Base-by-base conservation (phyloP, 2,797 vertebrate genomes). In the Gambusia yucatana region DNA sequence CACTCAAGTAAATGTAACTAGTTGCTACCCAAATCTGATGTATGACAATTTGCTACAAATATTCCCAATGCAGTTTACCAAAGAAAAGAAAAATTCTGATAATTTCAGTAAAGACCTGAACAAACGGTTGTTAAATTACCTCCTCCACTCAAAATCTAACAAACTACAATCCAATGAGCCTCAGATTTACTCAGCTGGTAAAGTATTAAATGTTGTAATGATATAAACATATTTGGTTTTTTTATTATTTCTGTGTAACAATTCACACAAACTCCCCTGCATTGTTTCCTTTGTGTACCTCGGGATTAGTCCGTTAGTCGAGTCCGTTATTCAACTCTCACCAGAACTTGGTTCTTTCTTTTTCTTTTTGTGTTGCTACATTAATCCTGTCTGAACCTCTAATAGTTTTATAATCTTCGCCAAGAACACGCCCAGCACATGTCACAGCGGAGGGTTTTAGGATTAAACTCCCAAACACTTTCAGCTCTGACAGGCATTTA, bases 331-430 rank as follows among this genome's bases (percentile, higher is more conserved):
- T n/a, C 11, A 65, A 69, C 39, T 69, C 39, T 69, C 41, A 69
- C 22, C 65, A 69, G 65, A 69, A 25, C 25, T 25, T 2, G 16
- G 33, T 39, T 20, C 17, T 14, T 28, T 20, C 17, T 30, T 5
- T 59, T 65, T 39, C 17, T 25, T 67, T 63, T n/a, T 44, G 65
- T 41, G 20, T 44, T 44, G 65, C 39, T 14, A 14, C 39, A 69
- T 22, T 44, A 44, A 69, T 22, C 65, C 65, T 69, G 65, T 69
- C 41, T 69, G 65, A 69, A 69, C 65, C 65, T 44, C 41, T 69
- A 69, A 69, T 44, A 69, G 65, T 69, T 69, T 69, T 13, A 69
- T 69, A n/a, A 69, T 69, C 65, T 69, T 44, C n/a, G 20, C 65
- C 39, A 43, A 67, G 41, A n/a, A 69, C 36, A 1, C 63, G 20